Evolutionary conservation across 2,797 vertebrate genomes (phyloP), one percentile per base, ranked within the genome.

Genomic region (Enteromius radiatus): DNA sequence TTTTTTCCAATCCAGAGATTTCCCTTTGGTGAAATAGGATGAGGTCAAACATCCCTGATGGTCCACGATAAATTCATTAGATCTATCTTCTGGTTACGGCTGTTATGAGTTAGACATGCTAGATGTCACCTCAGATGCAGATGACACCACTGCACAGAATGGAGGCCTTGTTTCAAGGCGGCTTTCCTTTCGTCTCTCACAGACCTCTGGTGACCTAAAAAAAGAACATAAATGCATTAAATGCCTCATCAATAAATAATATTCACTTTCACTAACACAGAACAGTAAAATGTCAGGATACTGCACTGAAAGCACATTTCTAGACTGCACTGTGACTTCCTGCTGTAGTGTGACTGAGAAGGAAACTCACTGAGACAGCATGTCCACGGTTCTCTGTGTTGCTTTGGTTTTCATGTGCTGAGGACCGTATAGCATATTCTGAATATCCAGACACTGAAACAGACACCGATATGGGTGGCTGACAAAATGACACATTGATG

Each of bases 381-480:
- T 87, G 78, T 94, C 92, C 91, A 93, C 49, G 1, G 92, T 91
- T 90, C 90, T 93, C 89, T 93, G 91, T 65, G 91, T 93, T 36
- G 88, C 87, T 91, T 88, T 89, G 43, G 91, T 94, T 89, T 88
- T 95, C 89, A 89, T 94, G 84, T 94, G 92, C 84, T 93, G 91
- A 1, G 84, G 87, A 71, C 93, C 92, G 0, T 92, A 92, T 70
- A 93, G 75, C 84, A 94, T 82, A 47, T 59, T 90, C 87, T 96
- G 92, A 61, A 94, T 93, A 78, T 94, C 91, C 87, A 95, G 92
- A 86, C 91, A 95, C 93, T 95, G 85, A 36, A 83, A 82, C 67
- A 85, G 15, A 69, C n/a, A 65, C 63, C 84, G 36, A 54, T 73
- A 86, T 23, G 76, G 19, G 43, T 82, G 80, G 52, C 23, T 74